Conservation (phyloP, 2,113 vertebrate genomes). For the Phalacrocorax aristotelis region DNA sequence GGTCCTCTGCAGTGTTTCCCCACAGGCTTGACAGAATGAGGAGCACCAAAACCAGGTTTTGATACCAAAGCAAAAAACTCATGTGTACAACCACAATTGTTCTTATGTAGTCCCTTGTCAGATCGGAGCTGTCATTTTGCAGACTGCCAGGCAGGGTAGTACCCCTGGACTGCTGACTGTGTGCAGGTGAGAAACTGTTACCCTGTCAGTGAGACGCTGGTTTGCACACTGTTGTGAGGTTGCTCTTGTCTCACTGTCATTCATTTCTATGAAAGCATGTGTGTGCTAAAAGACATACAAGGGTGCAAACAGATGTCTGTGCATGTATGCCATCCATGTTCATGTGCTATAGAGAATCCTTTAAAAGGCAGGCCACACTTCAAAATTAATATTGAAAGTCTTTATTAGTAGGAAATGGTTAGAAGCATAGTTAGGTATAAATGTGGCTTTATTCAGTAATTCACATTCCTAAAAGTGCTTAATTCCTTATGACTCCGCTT, state of each 20-base stretch:
- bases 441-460: neutral
- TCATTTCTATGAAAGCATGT: neutral
- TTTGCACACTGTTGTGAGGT: neutral
- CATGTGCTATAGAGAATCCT: neutral
- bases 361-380: neutral
- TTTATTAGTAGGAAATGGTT: neutral
- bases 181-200: neutral
- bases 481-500: neutral
- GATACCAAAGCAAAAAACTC: neutral
- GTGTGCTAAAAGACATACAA: neutral
- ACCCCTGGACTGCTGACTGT: neutral
- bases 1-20: neutral
- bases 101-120: neutral
- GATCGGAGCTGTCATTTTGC: neutral
- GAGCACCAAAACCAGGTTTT: neutral
- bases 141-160: fast-evolving
- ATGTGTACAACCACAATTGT: fast-evolving
- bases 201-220: fast-evolving
- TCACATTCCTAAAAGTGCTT: neutral
- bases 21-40: neutral
- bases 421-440: neutral
- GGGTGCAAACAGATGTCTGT: neutral
- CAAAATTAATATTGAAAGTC: neutral
- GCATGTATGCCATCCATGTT: neutral
- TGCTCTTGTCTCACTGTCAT: neutral